These are phyloP conservation scores for Pampus argenteus DNA, from an alignment of 2,797 vertebrate genomes.

Conservation along the genomic window DNA sequence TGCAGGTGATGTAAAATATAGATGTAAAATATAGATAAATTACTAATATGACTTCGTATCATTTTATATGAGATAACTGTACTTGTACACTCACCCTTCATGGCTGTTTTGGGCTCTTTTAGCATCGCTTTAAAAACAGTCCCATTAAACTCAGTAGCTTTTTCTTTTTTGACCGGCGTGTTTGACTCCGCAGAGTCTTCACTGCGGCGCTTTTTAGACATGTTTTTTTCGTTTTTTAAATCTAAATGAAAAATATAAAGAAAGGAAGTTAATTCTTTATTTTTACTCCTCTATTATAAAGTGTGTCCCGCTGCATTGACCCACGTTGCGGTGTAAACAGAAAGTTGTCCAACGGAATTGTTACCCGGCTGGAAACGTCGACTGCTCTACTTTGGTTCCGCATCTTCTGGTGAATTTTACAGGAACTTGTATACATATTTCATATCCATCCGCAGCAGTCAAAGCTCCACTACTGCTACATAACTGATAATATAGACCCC, in stretches of 20 bases:
- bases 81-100: conserved; percentile 75
- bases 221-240: too few species aligned
- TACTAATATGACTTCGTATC: not conserved
- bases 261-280: accelerated
- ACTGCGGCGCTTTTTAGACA: conserved; percentile 70
- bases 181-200: conserved; percentile 48
- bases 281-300: not conserved
- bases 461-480: not conserved
- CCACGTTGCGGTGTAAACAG: conserved; percentile 76
- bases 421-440: not conserved
- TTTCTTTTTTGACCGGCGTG: conserved; percentile 70
- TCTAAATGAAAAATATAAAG: not conserved
- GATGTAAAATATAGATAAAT: too few species aligned
- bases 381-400: conserved; percentile 43
- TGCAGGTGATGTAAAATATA: too few species aligned
- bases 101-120: conserved; percentile 76
- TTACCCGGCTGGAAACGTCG: conserved; percentile 54
- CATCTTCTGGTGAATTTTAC: not conserved
- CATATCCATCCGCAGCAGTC: not conserved
- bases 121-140: conserved; percentile 84
- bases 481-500: not conserved
- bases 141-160: conserved; percentile 82
- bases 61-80: too few species aligned
- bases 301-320: not conserved
- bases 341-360: not conserved